Evolutionary conservation across 2,113 vertebrate species (phyloP).

Genomic region (Panurus biarmicus): DNA sequence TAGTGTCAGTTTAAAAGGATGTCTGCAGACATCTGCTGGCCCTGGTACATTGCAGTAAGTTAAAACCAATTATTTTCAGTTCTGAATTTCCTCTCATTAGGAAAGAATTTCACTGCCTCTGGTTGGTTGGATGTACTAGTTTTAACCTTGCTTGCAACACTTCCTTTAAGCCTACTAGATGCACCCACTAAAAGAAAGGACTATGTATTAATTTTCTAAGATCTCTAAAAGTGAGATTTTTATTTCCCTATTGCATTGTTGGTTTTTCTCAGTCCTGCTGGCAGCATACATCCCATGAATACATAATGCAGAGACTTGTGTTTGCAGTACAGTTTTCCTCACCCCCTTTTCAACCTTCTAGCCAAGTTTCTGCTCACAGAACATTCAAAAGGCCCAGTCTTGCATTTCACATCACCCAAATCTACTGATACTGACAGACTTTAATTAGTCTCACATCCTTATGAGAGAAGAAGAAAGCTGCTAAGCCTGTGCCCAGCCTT

Average conservation of each 20-base stretch:
- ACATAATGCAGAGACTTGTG: constrained; percentile 17
- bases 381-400: constrained; percentile 26
- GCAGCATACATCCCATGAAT: constrained; percentile 2
- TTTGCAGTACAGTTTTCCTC: not conserved
- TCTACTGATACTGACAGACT: constrained; percentile 11
- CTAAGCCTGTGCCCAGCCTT: not conserved
- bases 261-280: constrained; percentile 18
- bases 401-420: constrained; percentile 22
- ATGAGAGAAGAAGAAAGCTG: not conserved
- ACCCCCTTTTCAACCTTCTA: not conserved
- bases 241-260: not conserved
- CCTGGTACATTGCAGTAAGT: not conserved
- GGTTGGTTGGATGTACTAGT: not conserved
- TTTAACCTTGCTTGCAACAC: not conserved
- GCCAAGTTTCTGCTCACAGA: constrained; percentile 20
- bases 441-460: constrained; percentile 26
- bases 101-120: not conserved
- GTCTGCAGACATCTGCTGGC: not conserved
- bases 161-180: not conserved
- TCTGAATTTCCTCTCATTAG: constrained; percentile 1
- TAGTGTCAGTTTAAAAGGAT: not conserved
- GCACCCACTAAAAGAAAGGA: not conserved
- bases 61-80: not conserved
- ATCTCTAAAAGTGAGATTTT: not conserved
- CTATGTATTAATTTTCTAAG: not conserved